These are phyloP conservation scores for Hyppa rectilinea DNA, from an alignment of 2,888 invertebrate genomes.

Conservation along the genomic window DNA sequence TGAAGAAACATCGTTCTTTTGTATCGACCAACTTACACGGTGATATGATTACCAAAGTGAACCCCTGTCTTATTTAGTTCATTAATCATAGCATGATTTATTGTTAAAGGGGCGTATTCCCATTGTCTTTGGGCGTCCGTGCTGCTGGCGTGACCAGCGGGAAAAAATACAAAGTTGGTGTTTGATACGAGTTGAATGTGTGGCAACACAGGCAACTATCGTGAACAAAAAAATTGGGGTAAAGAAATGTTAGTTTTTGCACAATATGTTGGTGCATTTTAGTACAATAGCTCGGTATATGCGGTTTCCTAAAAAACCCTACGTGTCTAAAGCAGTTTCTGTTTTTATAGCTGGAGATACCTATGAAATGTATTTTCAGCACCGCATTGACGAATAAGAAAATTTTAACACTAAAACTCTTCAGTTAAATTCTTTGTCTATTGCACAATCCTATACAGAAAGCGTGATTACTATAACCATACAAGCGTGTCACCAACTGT, in stretches of 20 bases:
- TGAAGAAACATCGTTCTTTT: slow-evolving; percentile 63
- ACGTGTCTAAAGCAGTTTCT: slow-evolving; percentile 13
- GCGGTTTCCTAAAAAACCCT: slow-evolving; percentile 25
- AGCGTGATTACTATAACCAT: neutral
- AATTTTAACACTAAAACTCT: neutral
- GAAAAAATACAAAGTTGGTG: slow-evolving; percentile 57
- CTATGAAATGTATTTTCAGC: slow-evolving; percentile 20
- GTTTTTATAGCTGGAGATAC: slow-evolving; percentile 30
- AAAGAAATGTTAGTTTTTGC: slow-evolving; percentile 34
- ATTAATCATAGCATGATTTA: slow-evolving; percentile 88
- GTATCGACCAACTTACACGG: slow-evolving; percentile 60
- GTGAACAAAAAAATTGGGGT: slow-evolving; percentile 44
- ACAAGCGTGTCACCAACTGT: neutral
- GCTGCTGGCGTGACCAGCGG: slow-evolving; percentile 55
- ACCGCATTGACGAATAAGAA: neutral
- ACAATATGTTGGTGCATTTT: slow-evolving; percentile 35
- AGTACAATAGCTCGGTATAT: slow-evolving; percentile 23
- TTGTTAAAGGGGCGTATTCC: slow-evolving; percentile 77
- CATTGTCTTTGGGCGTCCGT: slow-evolving; percentile 66
- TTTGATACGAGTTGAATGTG: slow-evolving; percentile 51
- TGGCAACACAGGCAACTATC: slow-evolving; percentile 56
- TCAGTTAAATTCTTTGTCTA: neutral
- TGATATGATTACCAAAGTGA: slow-evolving; percentile 73
- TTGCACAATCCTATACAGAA: neutral
- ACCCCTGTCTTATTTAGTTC: slow-evolving; percentile 76